Conservation (phyloP, 2,888 invertebrate species). For the Nephrotoma guestfalica region DNA sequence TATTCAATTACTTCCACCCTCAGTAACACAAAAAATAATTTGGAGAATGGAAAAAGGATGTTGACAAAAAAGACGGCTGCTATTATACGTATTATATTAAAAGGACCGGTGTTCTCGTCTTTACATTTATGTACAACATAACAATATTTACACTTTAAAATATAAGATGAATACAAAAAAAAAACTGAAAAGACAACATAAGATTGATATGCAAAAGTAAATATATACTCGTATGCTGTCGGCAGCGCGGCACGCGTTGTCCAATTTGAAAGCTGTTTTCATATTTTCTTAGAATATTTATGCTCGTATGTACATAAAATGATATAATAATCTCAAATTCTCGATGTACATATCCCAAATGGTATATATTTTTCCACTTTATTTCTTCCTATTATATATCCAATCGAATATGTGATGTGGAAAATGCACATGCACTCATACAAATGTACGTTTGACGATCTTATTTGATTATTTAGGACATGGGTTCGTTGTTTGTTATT, state of each 20-base stretch:
- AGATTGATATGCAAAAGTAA: neutral
- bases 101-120: slow-evolving; percentile 1
- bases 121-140: neutral
- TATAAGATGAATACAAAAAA: neutral
- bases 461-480: neutral
- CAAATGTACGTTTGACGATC: neutral
- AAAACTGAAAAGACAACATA: neutral
- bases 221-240: neutral
- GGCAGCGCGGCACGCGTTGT: neutral
- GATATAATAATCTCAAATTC: neutral
- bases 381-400: neutral
- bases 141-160: neutral
- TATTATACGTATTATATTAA: neutral
- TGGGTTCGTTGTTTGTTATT: neutral
- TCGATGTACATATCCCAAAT: neutral
- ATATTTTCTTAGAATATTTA: neutral
- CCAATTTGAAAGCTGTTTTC: slow-evolving; percentile 2
- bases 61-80: slow-evolving; percentile 4
- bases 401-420: neutral
- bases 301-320: neutral
- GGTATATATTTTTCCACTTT: neutral
- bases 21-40: neutral
- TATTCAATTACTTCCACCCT: neutral
- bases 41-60: neutral
- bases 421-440: neutral